These are phyloP conservation scores for Tipula lateralis DNA, from an alignment of 2,888 invertebrate species.

Conservation along the genomic window DNA sequence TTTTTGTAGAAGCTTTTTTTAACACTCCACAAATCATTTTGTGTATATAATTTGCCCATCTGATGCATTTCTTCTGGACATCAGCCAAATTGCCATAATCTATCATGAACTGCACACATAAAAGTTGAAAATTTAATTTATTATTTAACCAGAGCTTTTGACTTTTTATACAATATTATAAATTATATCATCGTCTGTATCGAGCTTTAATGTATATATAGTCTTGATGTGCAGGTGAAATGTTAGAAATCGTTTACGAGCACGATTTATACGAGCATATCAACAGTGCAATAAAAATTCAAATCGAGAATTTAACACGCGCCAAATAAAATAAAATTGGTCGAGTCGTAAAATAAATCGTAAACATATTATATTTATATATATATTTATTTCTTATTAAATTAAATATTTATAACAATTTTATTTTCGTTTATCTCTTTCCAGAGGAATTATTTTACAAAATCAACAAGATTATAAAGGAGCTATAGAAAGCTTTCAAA, in stretches of 20 bases:
- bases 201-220: too few relatives aligned
- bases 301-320: too few relatives aligned
- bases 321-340: background rate
- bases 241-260: too few relatives aligned
- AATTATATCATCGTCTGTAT: too few relatives aligned
- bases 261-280: too few relatives aligned
- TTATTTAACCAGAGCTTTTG: background rate
- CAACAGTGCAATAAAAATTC: too few relatives aligned
- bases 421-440: slow-evolving; percentile 50
- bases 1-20: background rate
- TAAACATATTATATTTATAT: too few relatives aligned
- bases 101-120: background rate
- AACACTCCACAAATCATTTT: background rate
- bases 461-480: slow-evolving; percentile 81
- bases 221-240: too few relatives aligned
- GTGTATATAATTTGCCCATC: background rate
- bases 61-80: background rate
- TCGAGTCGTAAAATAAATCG: background rate
- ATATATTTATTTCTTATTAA: background rate
- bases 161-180: background rate
- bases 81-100: background rate
- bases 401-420: slow-evolving; percentile 25
- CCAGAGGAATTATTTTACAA: slow-evolving; percentile 86
- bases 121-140: background rate
- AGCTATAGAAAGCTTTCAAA: slow-evolving; percentile 84